Evolutionary conservation across 2,797 vertebrate species (phyloP), one percentile per base, ranked within the genome.

Genomic region (Astyanax mexicanus): DNA sequence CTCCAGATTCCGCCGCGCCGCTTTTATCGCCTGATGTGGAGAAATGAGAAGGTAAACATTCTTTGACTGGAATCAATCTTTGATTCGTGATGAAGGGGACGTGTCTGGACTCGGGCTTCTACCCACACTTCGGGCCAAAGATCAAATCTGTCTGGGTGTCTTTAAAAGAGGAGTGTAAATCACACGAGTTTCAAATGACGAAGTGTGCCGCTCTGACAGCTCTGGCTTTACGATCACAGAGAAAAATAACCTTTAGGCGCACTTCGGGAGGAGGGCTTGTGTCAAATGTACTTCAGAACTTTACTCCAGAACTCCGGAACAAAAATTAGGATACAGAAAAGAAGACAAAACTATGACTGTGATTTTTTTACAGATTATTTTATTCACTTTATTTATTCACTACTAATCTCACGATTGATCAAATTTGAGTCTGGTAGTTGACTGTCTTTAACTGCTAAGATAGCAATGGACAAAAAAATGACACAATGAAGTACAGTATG

Each of bases 11-110:
- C 32, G 52, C 75, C 19, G 72, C 62, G 72, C 80, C 55, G 78
- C 83, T 58, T 88, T 79, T 84, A 88, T 86, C 85, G 79, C 82
- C 52, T 78, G 84, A 84, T 86, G 80, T 64, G 71, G 55, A n/a
- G n/a, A 82, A 27, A 71, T 58, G 70, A 69, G 51, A 85, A 85
- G 77, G 77, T 85, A 86, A 88, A 88, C 85, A 84, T 89, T 88
- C 87, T 79, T 64, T 64, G 54, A 58, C 40, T 62, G n/a, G 72
- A 80, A 71, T 62, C 32, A 60, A 51, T 67, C 42, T 67, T 74
- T 78, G 65, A 81, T 71, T 78, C 15, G 51, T 7, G 42, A 72
- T 74, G 55, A 64, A 74, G 47, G 47, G 37, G 37, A 66, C 71
- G 10, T 44, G 64, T 73, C 61, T 61, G 44, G 69, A 68, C 62